These are phyloP conservation scores for Coregonus clupeaformis DNA, from an alignment of 2,113 vertebrate genomes.

Conservation along the genomic window DNA sequence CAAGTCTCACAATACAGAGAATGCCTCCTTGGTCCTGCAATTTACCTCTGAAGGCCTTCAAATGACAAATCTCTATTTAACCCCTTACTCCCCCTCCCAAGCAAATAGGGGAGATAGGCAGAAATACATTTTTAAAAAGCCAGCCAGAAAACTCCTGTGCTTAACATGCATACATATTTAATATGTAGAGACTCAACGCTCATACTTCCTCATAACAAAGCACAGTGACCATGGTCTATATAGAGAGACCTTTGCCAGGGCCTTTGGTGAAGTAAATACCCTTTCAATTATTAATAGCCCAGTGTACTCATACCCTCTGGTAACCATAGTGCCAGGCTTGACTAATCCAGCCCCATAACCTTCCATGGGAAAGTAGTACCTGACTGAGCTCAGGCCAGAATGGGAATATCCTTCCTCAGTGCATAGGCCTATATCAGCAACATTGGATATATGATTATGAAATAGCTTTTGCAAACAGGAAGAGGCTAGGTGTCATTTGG, in stretches of 20 bases:
- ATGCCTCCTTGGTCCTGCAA: background rate
- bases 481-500: background rate
- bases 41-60: background rate
- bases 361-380: constrained; percentile 50
- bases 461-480: background rate
- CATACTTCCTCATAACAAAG: constrained; percentile 33
- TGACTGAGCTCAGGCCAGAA: constrained; percentile 15
- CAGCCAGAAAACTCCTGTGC: too few species aligned
- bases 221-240: constrained; percentile 13
- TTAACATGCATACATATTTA: constrained; percentile 11
- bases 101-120: too few species aligned
- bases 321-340: constrained; percentile 62
- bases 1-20: background rate
- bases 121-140: too few species aligned
- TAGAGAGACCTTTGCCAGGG: constrained; percentile 42
- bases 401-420: constrained; percentile 5
- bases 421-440: too few species aligned
- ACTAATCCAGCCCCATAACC: constrained; percentile 54
- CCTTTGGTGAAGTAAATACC: constrained; percentile 49
- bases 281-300: constrained; percentile 73
- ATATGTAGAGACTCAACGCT: constrained; percentile 25
- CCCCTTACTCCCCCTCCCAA: too few species aligned
- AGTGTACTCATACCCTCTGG: constrained; percentile 62
- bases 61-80: too few species aligned
- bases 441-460: background rate